Evolutionary conservation across 2,888 invertebrate species (phyloP), one percentile per base, ranked within the genome.

Genomic region (Metalampra italica): DNA sequence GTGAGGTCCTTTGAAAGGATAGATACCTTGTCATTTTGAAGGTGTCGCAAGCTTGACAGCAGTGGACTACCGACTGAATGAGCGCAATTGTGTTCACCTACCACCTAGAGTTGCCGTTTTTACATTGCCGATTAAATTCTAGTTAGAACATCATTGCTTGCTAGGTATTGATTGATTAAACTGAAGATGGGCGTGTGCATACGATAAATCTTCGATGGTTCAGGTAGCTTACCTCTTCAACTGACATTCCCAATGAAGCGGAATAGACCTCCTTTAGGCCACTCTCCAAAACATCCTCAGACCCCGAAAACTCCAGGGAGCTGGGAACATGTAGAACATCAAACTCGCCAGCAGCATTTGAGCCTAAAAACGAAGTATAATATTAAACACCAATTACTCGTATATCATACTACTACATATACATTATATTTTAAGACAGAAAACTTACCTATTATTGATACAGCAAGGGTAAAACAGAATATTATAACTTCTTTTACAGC

Each of bases 241-340:
- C 92, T 9, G 95, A 92, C 57, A 93, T 91, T 43, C 96, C 96
- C 54, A 95, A 83, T 45, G 92, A 82, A 49, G 94, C 93, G n/a
- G 93, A 92, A 56, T 93, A 91, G 7, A 95, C 91, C 75, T 96
- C 95, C 66, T 91, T 92, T 1, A 95, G 75, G 3, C 92, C 78
- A 64, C 92, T 93, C 65, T 93, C 92, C 49, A 91, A 90, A 9
- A 93, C 71, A 55, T 89, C 86, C 55, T 91, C 92, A 54, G 91
- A 90, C 48, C 94, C 94, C 62, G 91, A 88, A 78, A 96, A 95
- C 54, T 85, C 78, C 40, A 95, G 80, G 59, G 94, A 93, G 47
- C 91, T 82, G 13, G 96, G 95, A 62, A 91, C 91, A 68, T 93
- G 92, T 49, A 95, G 81, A 49, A 96, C 81, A 42, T 91, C 90